phyloP scores from a whole-genome alignment of 2,888 invertebrate species.

The Boloria euphrosyne region DNA sequence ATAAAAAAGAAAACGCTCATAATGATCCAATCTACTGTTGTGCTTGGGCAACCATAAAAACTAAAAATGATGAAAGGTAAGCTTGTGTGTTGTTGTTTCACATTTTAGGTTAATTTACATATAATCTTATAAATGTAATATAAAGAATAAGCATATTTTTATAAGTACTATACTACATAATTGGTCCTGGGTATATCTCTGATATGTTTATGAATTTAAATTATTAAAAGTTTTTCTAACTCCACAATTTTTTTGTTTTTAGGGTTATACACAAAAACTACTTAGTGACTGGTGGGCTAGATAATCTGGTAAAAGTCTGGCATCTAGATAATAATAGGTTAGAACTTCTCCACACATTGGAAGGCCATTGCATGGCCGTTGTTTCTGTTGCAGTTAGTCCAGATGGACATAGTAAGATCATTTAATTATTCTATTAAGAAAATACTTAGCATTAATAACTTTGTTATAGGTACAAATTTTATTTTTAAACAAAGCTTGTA shows the following conservation, averaged over 20 bases:
- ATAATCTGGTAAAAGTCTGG: constrained; percentile 96
- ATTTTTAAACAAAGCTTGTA: no score
- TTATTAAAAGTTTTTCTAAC: no score
- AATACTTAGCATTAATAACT: no score
- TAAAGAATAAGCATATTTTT: no score
- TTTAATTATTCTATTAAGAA: background rate
- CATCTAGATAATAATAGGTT: constrained; percentile 85
- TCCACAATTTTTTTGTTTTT: background rate
- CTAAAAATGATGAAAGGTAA: constrained; percentile 66
- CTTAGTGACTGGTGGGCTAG: constrained; percentile 94
- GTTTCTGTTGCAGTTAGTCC: constrained; percentile 95
- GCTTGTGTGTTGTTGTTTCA: constrained; percentile 52
- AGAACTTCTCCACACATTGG: constrained; percentile 88
- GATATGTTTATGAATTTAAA: no score
- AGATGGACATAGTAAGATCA: constrained; percentile 90
- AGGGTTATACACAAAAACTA: constrained; percentile 72
- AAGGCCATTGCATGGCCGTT: constrained; percentile 95
- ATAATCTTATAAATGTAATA: no score
- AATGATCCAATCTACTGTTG: constrained; percentile 96
- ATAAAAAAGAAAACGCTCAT: constrained; percentile 92
- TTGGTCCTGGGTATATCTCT: no score
- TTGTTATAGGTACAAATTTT: no score
- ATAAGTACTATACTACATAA: no score
- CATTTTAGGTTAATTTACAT: no score
- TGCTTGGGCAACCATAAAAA: constrained; percentile 88